Percentiles rank a stretch among this genome's conserved stretches.
Evolutionary conservation across 1,140 invertebrate species (phyloP).

Genomic region (Micrasema minimum): DNA sequence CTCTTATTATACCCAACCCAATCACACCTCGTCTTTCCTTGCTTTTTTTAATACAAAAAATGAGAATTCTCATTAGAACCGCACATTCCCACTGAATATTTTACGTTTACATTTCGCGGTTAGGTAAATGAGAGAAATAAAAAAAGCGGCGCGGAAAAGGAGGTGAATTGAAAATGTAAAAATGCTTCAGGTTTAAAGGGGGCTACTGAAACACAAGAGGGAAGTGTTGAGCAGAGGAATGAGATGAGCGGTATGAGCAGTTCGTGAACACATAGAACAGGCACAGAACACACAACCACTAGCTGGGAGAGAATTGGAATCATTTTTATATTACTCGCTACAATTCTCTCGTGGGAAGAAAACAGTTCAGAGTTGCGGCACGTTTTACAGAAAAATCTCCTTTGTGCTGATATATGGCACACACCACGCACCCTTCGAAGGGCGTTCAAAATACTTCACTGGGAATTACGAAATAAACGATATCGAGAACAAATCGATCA

Average conservation of each 20-base stretch:
- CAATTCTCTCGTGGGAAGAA: slow-evolving; percentile 1
- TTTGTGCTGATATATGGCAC: too few species aligned
- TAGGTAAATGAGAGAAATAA: slow-evolving; percentile 42
- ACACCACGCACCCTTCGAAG: too few species aligned
- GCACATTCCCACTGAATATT: slow-evolving; percentile 46
- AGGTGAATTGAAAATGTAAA: slow-evolving; percentile 46
- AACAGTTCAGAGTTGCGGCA: slow-evolving; percentile 15
- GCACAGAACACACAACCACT: too few species aligned
- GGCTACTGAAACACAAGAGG: slow-evolving; percentile 28
- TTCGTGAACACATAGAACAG: too few species aligned
- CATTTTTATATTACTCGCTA: slow-evolving; percentile 24
- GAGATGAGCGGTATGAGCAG: neutral
- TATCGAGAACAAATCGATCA: too few species aligned
- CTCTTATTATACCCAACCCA: slow-evolving; percentile 36
- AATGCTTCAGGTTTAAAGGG: slow-evolving; percentile 42
- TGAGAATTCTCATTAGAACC: slow-evolving; percentile 48
- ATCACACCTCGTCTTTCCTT: slow-evolving; percentile 43
- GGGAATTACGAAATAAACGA: too few species aligned
- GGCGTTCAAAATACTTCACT: too few species aligned
- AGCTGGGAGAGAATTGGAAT: slow-evolving; percentile 5
- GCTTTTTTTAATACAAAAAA: slow-evolving; percentile 48
- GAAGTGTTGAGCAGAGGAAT: slow-evolving; percentile 16
- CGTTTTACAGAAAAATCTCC: neutral
- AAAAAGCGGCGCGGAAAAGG: slow-evolving; percentile 36
- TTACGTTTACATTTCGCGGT: slow-evolving; percentile 44